Evolutionary conservation across 2,113 vertebrate species (phyloP).

Genomic region (Tauraco erythrolophus): DNA sequence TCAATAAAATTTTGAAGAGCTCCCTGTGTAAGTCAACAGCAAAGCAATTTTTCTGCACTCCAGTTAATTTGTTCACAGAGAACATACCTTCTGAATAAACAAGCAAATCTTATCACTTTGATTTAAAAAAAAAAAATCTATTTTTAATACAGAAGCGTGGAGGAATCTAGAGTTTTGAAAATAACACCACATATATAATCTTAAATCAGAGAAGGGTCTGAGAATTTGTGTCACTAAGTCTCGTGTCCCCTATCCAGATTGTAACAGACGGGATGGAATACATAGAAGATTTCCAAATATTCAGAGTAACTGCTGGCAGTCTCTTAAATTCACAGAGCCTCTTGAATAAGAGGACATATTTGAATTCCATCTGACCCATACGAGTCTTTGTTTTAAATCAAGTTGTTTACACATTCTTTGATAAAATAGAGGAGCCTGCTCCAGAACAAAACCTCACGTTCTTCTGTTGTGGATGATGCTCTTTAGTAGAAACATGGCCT

Average conservation of each 20-base stretch:
- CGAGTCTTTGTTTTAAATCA: neutral
- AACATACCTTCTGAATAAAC: neutral
- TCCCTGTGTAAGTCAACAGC: neutral
- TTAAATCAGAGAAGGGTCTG: neutral
- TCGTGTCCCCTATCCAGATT: neutral
- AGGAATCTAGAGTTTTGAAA: neutral
- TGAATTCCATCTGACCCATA: neutral
- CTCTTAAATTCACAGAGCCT: neutral
- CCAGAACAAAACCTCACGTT: neutral
- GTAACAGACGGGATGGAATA: neutral
- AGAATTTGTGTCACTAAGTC: neutral
- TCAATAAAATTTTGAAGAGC: neutral
- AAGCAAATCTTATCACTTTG: neutral
- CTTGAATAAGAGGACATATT: neutral
- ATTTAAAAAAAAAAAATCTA: neutral
- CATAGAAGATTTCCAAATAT: neutral
- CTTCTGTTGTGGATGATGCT: neutral
- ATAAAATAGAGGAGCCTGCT: neutral
- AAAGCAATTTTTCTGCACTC: conserved; percentile 12
- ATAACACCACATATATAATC: neutral
- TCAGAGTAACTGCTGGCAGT: neutral
- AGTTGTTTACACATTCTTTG: neutral
- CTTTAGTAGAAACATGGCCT: neutral
- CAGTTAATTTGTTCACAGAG: neutral
- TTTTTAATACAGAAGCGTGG: neutral